Base-by-base conservation (phyloP, 2,113 vertebrate genomes). In the Pachypanchax playfairii region DNA sequence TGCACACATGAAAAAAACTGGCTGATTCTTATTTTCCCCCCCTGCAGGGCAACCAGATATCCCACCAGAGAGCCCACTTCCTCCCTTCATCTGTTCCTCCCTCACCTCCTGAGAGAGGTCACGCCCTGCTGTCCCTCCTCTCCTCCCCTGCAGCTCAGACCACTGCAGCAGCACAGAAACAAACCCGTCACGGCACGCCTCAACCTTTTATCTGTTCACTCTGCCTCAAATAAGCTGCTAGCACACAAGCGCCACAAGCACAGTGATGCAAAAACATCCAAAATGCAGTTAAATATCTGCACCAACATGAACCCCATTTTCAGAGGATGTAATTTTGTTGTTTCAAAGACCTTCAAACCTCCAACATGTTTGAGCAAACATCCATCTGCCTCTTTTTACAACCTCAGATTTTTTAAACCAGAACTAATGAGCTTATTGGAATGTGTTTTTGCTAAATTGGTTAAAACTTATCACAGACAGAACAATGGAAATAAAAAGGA, bases 41-140 rank as follows among this genome's bases (percentile, higher is more conserved):
- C 75, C 75, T 33, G 42, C 59, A 82, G 70, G 50, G 80, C 39
- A 82, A 82, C 73, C 67, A 41, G 79, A 85, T 59, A 64, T 61
- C 42, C 65, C 68, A 31, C 38, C 57, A 43, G 65, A 62, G 41
- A 41, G 22, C 33, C 49, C 21, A 26, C 57, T 44, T 35, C 48
- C 48, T 75, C 53, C 48, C 51, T 60, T 51, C 60, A 61, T 82
- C 72, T 69, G 76, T 48, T 63, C 56, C 65, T 57, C 59, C 28
- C 55, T 63, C 65, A 48, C 72, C 58, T 51, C 51, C 68, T 62
- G 67, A 46, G 54, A 66, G 58, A 73, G 76, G 66, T 77, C 44
- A 13, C 33, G 61, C 24, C 70, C 58, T 39, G 22, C 24, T 33
- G 4, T 20, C 66, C 54, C 51, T 24, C 63, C 41, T 15, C 7